A percentile compares a stretch with the other conserved stretches of the same genome.
These are phyloP conservation scores for Thelaira solivaga DNA, from an alignment of 2,888 invertebrate species.

Conservation along the genomic window DNA sequence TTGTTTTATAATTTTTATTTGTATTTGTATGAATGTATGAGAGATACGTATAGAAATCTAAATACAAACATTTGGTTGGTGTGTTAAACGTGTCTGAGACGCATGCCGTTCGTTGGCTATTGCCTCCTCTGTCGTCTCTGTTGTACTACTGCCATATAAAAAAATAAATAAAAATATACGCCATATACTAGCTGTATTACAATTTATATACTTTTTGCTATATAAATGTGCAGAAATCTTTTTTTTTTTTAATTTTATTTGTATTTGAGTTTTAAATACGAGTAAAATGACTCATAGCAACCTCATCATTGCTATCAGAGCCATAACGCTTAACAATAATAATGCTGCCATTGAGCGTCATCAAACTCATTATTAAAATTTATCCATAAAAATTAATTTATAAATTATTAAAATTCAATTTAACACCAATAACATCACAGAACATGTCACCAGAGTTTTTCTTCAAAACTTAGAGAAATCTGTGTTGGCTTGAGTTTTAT, in stretches of 20 bases:
- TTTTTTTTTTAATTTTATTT: constrained; percentile 25
- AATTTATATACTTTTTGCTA: neutral
- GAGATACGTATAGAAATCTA: too few species aligned
- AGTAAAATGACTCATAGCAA: constrained; percentile 51
- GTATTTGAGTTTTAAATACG: constrained; percentile 27
- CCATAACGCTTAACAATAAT: too few species aligned
- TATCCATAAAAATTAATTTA: neutral
- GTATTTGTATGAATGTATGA: neutral
- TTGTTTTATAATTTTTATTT: neutral
- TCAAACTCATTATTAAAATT: constrained; percentile 21
- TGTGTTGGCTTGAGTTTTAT: too few species aligned
- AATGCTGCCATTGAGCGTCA: neutral
- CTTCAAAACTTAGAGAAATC: too few species aligned
- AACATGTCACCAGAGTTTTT: too few species aligned
- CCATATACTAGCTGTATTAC: neutral
- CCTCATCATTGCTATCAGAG: neutral
- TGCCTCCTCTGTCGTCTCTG: neutral
- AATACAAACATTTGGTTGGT: constrained; percentile 3
- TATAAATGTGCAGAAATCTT: too few species aligned
- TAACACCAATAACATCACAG: too few species aligned
- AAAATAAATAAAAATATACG: too few species aligned
- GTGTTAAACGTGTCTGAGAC: constrained; percentile 53
- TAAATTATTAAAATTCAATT: too few species aligned
- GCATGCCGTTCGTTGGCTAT: constrained; percentile 41
- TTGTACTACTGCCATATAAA: constrained; percentile 12